Evolutionary conservation across 2,888 invertebrate species (phyloP), one percentile per base, ranked within the genome.

Genomic region (Synergus umbraculus): DNA sequence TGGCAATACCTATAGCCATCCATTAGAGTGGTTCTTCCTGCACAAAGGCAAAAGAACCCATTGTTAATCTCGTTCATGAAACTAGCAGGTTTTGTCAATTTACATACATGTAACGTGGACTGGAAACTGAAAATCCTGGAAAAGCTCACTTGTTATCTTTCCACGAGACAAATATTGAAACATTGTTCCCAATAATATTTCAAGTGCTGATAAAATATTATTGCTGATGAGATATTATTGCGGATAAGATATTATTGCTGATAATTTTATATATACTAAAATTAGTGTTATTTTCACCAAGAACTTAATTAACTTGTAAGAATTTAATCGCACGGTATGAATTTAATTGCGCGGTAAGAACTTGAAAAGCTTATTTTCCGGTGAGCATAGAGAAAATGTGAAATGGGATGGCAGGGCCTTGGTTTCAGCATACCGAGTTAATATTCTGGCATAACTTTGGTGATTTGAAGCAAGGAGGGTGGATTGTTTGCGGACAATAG

Each of bases 371-470:
- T 49, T 49, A 2, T 49, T 49, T 49, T 49, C 15, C 15, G 13
- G 49, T 7, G 49, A 49, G 15, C 7, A 15, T 49, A 49, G n/a
- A 49, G 15, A 49, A 49, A 49, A 49, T 49, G 49, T 49, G 49
- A 49, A 49, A 49, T 54, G n/a, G 54, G 54, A 54, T n/a, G n/a
- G 54, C 54, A 54, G n/a, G 9, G 9, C 54, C n/a, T 1, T n/a
- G 8, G 54, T 54, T 54, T 54, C n/a, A 8, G 54, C n/a, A 54
- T n/a, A n/a, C n/a, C n/a, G 54, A n/a, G n/a, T 54, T 54, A 54
- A 54, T 54, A 54, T 54, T 54, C n/a, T n/a, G n/a, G 54, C 54
- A 54, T 54, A 54, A 54, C 54, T 54, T 54, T 54, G n/a, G 54
- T 54, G n/a, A 54, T 54, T 54, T 54, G 54, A 54, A 54, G n/a